Conservation (phyloP, 2,888 invertebrate species). For the Sinelater perroti region DNA sequence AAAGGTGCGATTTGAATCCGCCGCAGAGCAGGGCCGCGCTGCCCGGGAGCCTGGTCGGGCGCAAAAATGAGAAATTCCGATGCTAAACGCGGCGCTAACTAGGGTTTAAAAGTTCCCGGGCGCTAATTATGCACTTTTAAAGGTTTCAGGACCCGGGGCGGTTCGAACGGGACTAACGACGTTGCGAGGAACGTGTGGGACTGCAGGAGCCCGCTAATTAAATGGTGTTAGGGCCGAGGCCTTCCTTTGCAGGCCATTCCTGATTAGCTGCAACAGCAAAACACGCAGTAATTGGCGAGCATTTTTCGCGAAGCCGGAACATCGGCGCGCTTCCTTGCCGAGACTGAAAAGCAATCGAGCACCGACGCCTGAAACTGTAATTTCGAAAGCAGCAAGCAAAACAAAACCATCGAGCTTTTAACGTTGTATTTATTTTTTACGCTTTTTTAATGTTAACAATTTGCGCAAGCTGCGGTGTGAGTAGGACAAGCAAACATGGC, state of each 20-base stretch:
- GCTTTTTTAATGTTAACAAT: no score
- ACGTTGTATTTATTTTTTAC: no score
- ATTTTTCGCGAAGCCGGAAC: conserved; percentile 1
- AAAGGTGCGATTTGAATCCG: conserved; percentile 30
- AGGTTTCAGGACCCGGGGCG: conserved; percentile 4
- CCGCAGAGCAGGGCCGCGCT: conserved; percentile 8
- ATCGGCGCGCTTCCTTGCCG: conserved; percentile 8
- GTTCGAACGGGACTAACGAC: conserved; percentile 2
- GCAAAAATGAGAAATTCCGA: conserved; percentile 3
- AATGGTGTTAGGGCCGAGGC: conserved; percentile 8
- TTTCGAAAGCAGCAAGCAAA: no score
- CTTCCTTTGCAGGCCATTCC: conserved; percentile 15
- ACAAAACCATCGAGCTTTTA: no score
- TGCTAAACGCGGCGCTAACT: not conserved
- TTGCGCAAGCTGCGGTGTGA: no score
- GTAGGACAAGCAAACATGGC: no score
- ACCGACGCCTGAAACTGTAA: no score
- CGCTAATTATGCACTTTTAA: conserved; percentile 19
- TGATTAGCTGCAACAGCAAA: conserved; percentile 19
- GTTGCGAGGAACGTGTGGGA: conserved; percentile 17
- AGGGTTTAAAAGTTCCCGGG: not conserved
- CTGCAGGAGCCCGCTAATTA: conserved; percentile 17
- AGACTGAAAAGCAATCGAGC: no score
- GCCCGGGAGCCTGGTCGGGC: not conserved
- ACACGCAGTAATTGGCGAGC: conserved; percentile 11